A percentile compares a stretch with the other conserved stretches of the same genome.
Evolutionary conservation across 2,888 invertebrate genomes (phyloP).

Genomic region (Tipula helvola): DNA sequence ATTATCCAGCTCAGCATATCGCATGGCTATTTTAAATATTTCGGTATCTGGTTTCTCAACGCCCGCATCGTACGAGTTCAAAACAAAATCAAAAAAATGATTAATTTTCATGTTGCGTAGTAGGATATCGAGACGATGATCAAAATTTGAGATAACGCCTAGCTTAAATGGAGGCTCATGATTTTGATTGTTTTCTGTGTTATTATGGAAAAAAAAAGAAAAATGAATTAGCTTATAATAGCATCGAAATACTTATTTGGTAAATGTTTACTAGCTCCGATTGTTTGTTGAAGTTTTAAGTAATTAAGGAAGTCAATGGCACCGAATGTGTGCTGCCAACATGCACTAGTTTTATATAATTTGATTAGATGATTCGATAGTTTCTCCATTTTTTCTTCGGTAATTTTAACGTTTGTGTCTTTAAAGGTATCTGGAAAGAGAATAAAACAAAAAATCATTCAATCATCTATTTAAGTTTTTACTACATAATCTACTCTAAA

Average conservation of each 20-base stretch:
- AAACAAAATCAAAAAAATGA: slow-evolving; percentile 63
- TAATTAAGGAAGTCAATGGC: slow-evolving; percentile 49
- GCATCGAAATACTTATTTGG: background rate
- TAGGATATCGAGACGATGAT: slow-evolving; percentile 61
- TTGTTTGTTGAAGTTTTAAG: slow-evolving; percentile 33
- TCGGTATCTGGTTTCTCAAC: slow-evolving; percentile 59
- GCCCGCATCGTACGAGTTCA: slow-evolving; percentile 64
- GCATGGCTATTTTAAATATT: slow-evolving; percentile 57
- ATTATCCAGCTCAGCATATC: slow-evolving; percentile 32
- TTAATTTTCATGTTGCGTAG: slow-evolving; percentile 51
- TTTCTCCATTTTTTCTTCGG: slow-evolving; percentile 33
- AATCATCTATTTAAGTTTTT: too few species aligned
- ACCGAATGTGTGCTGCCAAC: slow-evolving; percentile 62
- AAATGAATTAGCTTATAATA: background rate
- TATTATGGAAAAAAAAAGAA: background rate
- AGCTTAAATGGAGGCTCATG: slow-evolving; percentile 30
- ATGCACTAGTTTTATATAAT: slow-evolving; percentile 54
- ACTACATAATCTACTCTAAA: too few species aligned
- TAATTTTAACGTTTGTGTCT: slow-evolving; percentile 28
- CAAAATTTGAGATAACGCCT: slow-evolving; percentile 82
- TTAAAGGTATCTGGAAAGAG: slow-evolving; percentile 26
- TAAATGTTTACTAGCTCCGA: slow-evolving; percentile 13
- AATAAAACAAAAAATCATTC: background rate
- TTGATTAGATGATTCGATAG: slow-evolving; percentile 51
- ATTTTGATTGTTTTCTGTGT: background rate